Evolutionary conservation across 1,140 invertebrate genomes (phyloP).

Genomic region (Conus ventricosus): DNA sequence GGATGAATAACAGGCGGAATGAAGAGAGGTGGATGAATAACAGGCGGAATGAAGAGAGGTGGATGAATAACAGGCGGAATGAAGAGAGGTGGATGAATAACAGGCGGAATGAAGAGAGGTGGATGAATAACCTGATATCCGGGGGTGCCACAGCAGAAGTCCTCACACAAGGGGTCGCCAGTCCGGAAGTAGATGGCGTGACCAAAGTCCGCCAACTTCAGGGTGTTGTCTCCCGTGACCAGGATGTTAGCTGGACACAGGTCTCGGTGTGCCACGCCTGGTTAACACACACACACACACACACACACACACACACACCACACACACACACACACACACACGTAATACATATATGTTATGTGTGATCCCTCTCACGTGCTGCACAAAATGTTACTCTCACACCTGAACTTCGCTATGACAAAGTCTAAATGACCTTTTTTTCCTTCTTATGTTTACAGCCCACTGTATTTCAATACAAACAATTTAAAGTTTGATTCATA

Average conservation of each 20-base stretch:
- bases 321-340: too few relatives aligned
- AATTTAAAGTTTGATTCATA: too few relatives aligned
- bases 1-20: not conserved
- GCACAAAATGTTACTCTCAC: too few relatives aligned
- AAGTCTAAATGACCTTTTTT: too few relatives aligned
- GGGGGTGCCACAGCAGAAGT: conserved; percentile 51
- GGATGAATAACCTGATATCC: conserved; percentile 43
- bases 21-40: not conserved
- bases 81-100: too few relatives aligned
- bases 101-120: too few relatives aligned
- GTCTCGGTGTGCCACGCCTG: conserved; percentile 61
- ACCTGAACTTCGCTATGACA: too few relatives aligned
- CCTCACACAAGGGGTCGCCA: conserved; percentile 50
- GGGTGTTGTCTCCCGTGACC: conserved; percentile 53
- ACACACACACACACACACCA: not conserved
- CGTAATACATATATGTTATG: too few relatives aligned
- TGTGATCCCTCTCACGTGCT: too few relatives aligned
- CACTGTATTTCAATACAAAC: too few relatives aligned
- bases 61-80: not conserved
- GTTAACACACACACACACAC: conserved; percentile 3
- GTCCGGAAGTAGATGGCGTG: conserved; percentile 50
- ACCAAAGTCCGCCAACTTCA: conserved; percentile 65
- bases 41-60: not conserved
- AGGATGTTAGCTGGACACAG: conserved; percentile 63
- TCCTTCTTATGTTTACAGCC: too few relatives aligned